Evolutionary conservation across 1,140 invertebrate genomes (phyloP).

Genomic region (Apis mellifera): Amel_HAv3.1 CM009943.2:2474001-2474500

Average conservation of each 20-base stretch:
- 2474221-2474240: no score
- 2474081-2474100: slow-evolving; percentile 2
- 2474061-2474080: neutral
- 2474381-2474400: no score
- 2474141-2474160: neutral
- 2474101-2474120: neutral
- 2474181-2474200: no score
- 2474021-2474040: slow-evolving; percentile 35
- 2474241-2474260: no score
- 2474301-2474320: neutral
- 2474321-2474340: slow-evolving; percentile 4
- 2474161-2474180: neutral
- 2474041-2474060: slow-evolving; percentile 10
- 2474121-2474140: neutral
- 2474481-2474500: no score
- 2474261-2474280: no score
- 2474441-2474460: no score
- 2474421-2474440: no score
- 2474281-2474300: no score
- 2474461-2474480: no score
- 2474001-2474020: neutral
- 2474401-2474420: no score
- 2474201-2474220: no score
- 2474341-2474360: neutral
- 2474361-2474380: neutral